Evolutionary conservation across 2,888 invertebrate species (phyloP).

Genomic region (Conomelus anceps): DNA sequence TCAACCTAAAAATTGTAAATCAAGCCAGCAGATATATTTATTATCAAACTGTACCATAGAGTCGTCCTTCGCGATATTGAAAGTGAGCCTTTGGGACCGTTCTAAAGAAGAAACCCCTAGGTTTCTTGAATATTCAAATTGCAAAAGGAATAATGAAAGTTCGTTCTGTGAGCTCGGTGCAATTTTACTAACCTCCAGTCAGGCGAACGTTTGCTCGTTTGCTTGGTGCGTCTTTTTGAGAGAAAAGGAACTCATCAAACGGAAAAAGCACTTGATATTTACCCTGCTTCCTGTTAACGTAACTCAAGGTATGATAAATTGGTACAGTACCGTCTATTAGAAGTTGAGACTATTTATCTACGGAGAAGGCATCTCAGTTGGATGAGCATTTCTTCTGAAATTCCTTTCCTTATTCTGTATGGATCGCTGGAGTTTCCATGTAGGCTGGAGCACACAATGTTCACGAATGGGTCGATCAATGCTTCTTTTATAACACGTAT

Average conservation of each 20-base stretch:
- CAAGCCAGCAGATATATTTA: neutral
- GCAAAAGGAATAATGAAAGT: neutral
- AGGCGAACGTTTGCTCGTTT: neutral
- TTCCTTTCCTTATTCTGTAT: neutral
- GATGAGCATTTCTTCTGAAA: neutral
- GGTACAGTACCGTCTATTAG: neutral
- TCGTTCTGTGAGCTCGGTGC: neutral
- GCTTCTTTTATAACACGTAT: neutral
- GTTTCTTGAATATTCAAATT: neutral
- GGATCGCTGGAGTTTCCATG: neutral
- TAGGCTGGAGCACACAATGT: neutral
- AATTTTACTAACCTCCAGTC: neutral
- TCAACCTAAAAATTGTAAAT: neutral
- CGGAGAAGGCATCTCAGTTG: neutral
- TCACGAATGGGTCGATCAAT: neutral
- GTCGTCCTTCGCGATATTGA: neutral
- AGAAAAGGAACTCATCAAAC: neutral
- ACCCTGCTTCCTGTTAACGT: neutral
- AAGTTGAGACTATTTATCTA: neutral
- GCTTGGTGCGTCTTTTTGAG: neutral
- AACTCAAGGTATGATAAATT: neutral
- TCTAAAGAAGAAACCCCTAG: neutral
- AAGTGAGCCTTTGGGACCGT: neutral
- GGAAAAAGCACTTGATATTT: neutral
- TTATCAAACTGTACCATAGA: neutral